Evolutionary conservation across 2,113 vertebrate species (phyloP).

Genomic region (Pedetes capensis): DNA sequence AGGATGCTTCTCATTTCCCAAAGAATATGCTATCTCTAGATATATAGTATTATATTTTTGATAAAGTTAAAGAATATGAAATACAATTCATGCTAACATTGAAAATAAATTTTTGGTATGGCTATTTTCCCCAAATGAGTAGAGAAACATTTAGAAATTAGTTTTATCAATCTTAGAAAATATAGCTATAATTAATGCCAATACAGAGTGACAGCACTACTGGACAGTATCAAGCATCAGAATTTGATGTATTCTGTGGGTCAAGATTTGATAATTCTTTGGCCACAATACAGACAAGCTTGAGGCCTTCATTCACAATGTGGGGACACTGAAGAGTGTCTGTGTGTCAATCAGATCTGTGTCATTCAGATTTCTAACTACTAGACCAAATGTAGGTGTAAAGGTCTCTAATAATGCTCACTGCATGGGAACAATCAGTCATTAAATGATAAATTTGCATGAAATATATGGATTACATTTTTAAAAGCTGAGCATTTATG

Average conservation of each 20-base stretch:
- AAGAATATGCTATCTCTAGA: background rate
- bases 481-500: background rate
- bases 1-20: background rate
- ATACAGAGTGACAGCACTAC: background rate
- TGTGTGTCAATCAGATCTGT: too few relatives aligned
- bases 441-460: background rate
- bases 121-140: background rate
- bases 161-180: background rate
- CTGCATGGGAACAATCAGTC: background rate
- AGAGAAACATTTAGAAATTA: background rate
- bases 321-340: background rate
- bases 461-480: background rate
- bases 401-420: background rate
- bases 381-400: background rate
- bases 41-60: background rate
- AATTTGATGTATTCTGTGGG: background rate
- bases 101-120: background rate
- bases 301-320: background rate
- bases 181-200: background rate
- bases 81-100: background rate
- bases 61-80: background rate
- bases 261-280: background rate
- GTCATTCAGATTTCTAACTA: background rate
- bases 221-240: background rate
- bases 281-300: background rate